Evolutionary conservation across 2,888 invertebrate species (phyloP), one percentile per base, ranked within the genome.

Genomic region (Ichneumoninae sp.): DNA sequence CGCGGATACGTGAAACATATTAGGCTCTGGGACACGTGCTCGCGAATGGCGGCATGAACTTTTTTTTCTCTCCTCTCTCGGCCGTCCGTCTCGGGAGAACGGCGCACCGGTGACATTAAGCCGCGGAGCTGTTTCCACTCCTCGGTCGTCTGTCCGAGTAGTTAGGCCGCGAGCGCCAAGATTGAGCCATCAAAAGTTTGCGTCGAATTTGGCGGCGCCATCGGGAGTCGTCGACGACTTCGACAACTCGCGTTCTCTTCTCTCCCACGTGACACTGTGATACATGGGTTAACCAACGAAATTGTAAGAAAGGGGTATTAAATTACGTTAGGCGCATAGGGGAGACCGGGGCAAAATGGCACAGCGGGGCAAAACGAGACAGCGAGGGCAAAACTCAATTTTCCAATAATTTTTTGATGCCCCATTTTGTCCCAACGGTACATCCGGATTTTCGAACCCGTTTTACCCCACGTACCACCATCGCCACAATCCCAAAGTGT

Each of bases 131-230:
- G 70, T 60, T 60, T 81, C 47, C 36, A 66, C 40, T 68, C 33
- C 30, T 76, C 44, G 54, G 57, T 30, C 62, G 60, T 72, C 16
- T n/a, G 60, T 50, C 33, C 65, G 33, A 52, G 33, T 13, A 16
- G 36, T 36, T 22, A 33, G 30, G 19, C 5, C 75, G 62, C 71
- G 81, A 44, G 36, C 26, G 81, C 83, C 86, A 87, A 91, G 91
- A 93, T 92, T 92, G 91, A 92, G 90, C 87, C 89, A 90, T 91
- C 90, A 90, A 89, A 92, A 91, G 91, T 92, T 91, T 80, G 83
- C 89, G 89, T 89, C 88, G 91, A 92, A 91, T 92, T 88, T 71
- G 47, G 76, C 52, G 52, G 47, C 65, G 60, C 36, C 70, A 66
- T 62, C 40, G 22, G 54, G 70, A 80, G 80, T 30, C 54, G 62